Evolutionary conservation across 2,113 vertebrate genomes (phyloP).

Genomic region (Trogon melanurus): DNA sequence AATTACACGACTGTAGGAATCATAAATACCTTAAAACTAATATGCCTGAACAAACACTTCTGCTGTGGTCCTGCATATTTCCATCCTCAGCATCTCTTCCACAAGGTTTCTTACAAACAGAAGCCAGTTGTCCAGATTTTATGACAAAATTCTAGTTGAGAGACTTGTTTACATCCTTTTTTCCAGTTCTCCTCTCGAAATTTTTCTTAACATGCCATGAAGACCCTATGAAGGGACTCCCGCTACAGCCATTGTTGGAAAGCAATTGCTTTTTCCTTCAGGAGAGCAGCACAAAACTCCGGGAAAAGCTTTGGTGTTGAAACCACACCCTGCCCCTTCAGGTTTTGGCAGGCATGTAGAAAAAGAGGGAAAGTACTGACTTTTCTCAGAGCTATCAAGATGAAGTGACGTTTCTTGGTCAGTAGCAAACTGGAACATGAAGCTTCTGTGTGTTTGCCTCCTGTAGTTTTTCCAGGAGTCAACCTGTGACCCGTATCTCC

Average conservation of each 20-base stretch:
- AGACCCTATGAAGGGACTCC: background rate
- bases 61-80: background rate
- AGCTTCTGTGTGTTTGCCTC: background rate
- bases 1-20: background rate
- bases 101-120: background rate
- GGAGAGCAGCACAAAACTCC: background rate
- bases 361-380: background rate
- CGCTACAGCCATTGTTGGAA: background rate
- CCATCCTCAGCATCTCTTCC: background rate
- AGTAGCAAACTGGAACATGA: rapidly evolving
- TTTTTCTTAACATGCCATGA: background rate
- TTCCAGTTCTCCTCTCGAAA: background rate
- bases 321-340: rapidly evolving
- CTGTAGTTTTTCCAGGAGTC: background rate
- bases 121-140: background rate
- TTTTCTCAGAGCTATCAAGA: background rate
- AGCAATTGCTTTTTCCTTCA: background rate
- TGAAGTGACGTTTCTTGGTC: background rate
- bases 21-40: slow-evolving; percentile 12
- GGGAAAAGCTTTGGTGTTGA: background rate
- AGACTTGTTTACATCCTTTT: background rate
- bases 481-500: rapidly evolving
- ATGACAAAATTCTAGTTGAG: background rate
- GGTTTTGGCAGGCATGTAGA: background rate
- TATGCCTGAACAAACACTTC: background rate